These are phyloP conservation scores for Hippopotamyrus pictus DNA, from an alignment of 2,797 vertebrate species.

Conservation along the genomic window DNA sequence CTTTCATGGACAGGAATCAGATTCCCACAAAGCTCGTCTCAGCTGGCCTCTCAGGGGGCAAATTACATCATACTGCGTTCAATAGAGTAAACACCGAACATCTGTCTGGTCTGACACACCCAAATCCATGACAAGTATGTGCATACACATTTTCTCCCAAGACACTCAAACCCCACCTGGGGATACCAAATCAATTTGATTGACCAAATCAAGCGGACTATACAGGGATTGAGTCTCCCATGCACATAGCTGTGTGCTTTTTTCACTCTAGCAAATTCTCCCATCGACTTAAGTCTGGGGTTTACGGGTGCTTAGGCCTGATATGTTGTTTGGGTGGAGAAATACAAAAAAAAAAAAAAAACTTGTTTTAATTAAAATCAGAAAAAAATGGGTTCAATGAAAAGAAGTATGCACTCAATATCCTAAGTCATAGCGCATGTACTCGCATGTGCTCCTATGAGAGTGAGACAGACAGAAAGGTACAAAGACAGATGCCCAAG, in stretches of 20 bases:
- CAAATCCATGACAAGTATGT: neutral
- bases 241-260: neutral
- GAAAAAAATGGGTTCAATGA: neutral
- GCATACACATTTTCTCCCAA: slow-evolving; percentile 1
- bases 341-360: no score
- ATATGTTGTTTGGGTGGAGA: neutral
- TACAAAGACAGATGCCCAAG: no score
- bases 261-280: neutral
- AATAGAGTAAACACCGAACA: neutral
- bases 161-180: neutral
- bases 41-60: slow-evolving; percentile 4
- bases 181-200: neutral
- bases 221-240: neutral
- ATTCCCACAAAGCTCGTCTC: neutral
- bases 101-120: neutral
- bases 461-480: no score
- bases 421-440: neutral
- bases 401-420: neutral
- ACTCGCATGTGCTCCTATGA: neutral
- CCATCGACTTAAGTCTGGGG: neutral
- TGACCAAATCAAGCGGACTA: neutral
- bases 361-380: neutral
- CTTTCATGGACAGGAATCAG: neutral
- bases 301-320: neutral
- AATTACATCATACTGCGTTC: neutral